Percentiles rank a stretch among this genome's conserved stretches.
These are phyloP conservation scores for Scomber scombrus DNA, from an alignment of 2,113 vertebrate species.

Conservation along the genomic window DNA sequence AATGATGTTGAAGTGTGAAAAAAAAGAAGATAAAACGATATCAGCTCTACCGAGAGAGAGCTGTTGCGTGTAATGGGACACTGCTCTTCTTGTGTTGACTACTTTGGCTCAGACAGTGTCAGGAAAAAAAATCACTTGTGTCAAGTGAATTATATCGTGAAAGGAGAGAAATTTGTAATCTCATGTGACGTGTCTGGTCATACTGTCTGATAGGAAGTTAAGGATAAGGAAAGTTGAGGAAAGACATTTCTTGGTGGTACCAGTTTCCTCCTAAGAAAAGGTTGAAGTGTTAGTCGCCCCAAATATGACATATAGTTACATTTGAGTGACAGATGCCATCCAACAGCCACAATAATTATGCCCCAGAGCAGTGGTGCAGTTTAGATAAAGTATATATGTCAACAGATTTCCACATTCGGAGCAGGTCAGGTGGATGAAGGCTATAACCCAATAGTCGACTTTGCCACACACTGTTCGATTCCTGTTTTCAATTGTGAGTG, in stretches of 20 bases:
- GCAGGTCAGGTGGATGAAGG: too few relatives aligned
- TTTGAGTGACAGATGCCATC: too few relatives aligned
- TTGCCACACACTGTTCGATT: too few relatives aligned
- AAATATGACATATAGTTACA: too few relatives aligned
- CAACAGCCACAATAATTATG: too few relatives aligned
- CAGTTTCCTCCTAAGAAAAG: background rate
- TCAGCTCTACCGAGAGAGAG: constrained; percentile 32
- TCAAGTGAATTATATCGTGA: constrained; percentile 47
- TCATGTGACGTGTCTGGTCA: constrained; percentile 27
- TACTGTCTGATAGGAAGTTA: constrained; percentile 35
- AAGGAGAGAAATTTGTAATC: constrained; percentile 50
- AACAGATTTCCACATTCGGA: too few relatives aligned
- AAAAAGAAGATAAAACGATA: constrained; percentile 34
- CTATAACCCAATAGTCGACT: too few relatives aligned
- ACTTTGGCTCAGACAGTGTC: constrained; percentile 51
- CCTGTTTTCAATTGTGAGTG: too few relatives aligned
- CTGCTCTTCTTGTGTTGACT: constrained; percentile 36
- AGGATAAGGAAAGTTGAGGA: constrained; percentile 25
- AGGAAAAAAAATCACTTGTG: constrained; percentile 42
- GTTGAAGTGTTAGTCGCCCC: too few relatives aligned
- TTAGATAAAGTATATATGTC: too few relatives aligned
- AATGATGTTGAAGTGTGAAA: constrained; percentile 56
- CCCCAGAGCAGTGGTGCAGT: too few relatives aligned
- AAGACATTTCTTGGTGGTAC: constrained; percentile 21
- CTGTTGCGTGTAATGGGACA: constrained; percentile 33